These are phyloP conservation scores for Oreortyx pictus DNA, from an alignment of 2,797 vertebrate species.

Conservation along the genomic window DNA sequence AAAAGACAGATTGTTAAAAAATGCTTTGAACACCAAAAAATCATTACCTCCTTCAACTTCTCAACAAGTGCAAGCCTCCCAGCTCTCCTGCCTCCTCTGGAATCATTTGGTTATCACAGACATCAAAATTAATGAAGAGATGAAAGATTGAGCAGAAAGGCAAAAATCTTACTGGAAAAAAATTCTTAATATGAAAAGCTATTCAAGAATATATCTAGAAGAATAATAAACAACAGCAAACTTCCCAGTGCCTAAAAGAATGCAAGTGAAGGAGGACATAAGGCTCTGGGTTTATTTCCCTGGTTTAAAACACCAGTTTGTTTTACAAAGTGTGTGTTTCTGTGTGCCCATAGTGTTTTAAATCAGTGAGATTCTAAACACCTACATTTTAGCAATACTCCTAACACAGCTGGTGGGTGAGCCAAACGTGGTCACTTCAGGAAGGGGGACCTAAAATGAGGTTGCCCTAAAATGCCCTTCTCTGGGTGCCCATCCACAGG, in stretches of 20 bases:
- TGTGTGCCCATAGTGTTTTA: neutral
- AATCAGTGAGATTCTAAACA: neutral
- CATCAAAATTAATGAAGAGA: slow-evolving; percentile 27
- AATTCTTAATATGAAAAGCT: slow-evolving; percentile 32
- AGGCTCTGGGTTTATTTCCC: neutral
- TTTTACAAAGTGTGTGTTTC: neutral
- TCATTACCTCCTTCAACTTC: slow-evolving; percentile 33
- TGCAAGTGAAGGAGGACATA: neutral
- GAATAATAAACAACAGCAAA: neutral
- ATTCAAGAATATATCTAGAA: neutral
- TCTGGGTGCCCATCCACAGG: rapidly evolving
- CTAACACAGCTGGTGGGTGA: neutral
- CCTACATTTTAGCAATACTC: neutral
- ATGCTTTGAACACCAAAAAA: neutral
- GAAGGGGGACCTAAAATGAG: neutral
- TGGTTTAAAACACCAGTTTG: neutral
- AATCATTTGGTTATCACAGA: slow-evolving; percentile 9
- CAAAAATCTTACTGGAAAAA: slow-evolving; percentile 24
- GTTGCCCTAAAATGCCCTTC: neutral
- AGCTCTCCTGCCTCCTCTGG: slow-evolving; percentile 31
- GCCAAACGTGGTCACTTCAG: neutral
- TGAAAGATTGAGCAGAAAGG: slow-evolving; percentile 18
- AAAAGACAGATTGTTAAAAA: neutral
- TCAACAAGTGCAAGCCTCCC: slow-evolving; percentile 18
- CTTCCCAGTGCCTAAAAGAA: neutral